Evolutionary conservation across 2,888 invertebrate genomes (phyloP).

Genomic region (Agrilus cyanescens): DNA sequence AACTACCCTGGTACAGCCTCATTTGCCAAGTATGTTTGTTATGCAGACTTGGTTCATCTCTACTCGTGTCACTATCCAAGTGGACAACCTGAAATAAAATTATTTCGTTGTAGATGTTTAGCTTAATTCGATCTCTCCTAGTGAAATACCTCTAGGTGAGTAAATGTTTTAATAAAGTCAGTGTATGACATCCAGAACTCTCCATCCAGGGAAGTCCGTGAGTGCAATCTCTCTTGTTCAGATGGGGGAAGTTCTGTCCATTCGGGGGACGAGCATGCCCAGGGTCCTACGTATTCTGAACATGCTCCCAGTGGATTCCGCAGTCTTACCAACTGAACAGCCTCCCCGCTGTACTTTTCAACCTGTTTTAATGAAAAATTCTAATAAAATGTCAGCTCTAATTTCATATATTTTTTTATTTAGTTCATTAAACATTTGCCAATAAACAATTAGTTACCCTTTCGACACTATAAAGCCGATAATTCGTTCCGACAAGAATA

Average conservation of each 20-base stretch:
- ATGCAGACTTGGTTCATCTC: conserved; percentile 69
- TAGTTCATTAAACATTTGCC: background rate
- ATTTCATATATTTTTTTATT: background rate
- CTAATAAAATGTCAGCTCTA: background rate
- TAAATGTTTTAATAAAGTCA: conserved; percentile 73
- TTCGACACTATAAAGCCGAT: conserved; percentile 61
- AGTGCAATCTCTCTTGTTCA: conserved; percentile 58
- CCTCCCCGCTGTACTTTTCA: conserved; percentile 58
- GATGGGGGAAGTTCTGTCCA: conserved; percentile 68
- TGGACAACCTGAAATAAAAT: conserved; percentile 44
- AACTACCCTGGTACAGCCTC: conserved; percentile 74
- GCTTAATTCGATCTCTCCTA: too few relatives aligned
- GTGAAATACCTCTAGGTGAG: conserved; percentile 55
- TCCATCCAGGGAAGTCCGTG: conserved; percentile 34
- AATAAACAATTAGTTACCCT: conserved; percentile 40
- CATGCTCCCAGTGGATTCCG: conserved; percentile 54
- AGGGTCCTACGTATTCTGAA: conserved; percentile 57
- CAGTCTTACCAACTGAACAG: conserved; percentile 57
- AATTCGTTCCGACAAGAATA: conserved; percentile 68
- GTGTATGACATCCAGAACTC: conserved; percentile 63
- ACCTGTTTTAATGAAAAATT: conserved; percentile 35
- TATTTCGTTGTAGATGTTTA: too few relatives aligned
- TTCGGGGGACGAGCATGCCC: conserved; percentile 54
- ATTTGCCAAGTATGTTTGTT: conserved; percentile 78
- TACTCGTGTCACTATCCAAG: conserved; percentile 74